These are phyloP conservation scores for Hippocampus barbouri DNA, from an alignment of 2,113 vertebrate genomes.

Conservation along the genomic window DNA sequence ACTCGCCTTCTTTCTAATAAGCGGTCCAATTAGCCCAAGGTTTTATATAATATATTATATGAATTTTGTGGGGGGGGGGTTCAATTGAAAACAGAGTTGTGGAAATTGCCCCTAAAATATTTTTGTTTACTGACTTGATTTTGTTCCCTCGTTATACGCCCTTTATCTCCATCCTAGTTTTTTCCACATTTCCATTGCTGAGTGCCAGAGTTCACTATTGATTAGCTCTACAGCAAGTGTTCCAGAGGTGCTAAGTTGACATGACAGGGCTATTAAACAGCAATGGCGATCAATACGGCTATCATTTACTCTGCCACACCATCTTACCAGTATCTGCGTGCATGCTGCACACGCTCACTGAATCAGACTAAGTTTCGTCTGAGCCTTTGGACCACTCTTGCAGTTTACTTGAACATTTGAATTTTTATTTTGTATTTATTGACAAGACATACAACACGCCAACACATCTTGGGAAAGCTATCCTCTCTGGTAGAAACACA, in stretches of 20 bases:
- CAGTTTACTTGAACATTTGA: neutral
- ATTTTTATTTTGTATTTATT: neutral
- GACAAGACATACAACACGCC: neutral
- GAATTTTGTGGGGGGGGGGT: no score
- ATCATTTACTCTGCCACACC: constrained; percentile 47
- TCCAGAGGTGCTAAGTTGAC: constrained; percentile 67
- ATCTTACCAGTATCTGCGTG: constrained; percentile 12
- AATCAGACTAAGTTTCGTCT: constrained; percentile 14
- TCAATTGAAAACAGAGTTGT: neutral
- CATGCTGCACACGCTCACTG: constrained; percentile 15
- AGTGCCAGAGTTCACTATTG: constrained; percentile 55
- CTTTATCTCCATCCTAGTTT: neutral
- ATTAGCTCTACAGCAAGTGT: constrained; percentile 48
- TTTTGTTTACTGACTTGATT: neutral
- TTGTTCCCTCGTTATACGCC: neutral
- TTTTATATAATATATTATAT: no score
- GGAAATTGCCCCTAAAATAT: neutral
- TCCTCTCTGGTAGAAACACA: neutral
- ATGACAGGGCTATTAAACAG: constrained; percentile 60
- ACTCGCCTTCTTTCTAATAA: no score
- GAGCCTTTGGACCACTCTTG: constrained; percentile 5
- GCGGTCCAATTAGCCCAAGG: no score
- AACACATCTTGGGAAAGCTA: neutral
- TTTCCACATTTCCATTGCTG: constrained; percentile 18
- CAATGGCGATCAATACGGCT: constrained; percentile 57